Evolutionary conservation across 2,888 invertebrate genomes (phyloP).

Genomic region (Orthonychiurus folsomi): DNA sequence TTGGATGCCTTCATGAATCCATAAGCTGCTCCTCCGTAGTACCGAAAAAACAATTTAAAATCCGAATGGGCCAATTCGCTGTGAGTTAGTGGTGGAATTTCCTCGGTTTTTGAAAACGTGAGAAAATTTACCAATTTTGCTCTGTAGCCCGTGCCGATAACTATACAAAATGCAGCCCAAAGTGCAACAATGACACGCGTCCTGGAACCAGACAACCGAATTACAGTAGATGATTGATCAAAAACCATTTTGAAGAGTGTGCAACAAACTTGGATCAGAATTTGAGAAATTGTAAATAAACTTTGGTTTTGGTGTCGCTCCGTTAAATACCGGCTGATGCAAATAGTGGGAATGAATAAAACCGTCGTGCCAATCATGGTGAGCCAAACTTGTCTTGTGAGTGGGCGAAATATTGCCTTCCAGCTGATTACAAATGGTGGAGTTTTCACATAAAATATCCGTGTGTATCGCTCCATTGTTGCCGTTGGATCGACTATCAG

Average conservation of each 20-base stretch:
- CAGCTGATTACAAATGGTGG: conserved; percentile 7
- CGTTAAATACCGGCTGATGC: not conserved
- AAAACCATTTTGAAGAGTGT: not conserved
- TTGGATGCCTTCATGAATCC: conserved; percentile 8
- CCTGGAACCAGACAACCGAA: not conserved
- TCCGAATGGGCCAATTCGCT: not conserved
- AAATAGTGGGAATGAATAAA: not conserved
- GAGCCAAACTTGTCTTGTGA: conserved; percentile 8
- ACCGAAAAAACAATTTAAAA: conserved; percentile 16
- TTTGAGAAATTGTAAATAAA: not conserved
- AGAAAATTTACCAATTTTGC: conserved; percentile 17
- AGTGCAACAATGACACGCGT: conserved; percentile 6
- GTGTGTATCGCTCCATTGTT: conserved; percentile 10
- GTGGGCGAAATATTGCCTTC: conserved; percentile 13
- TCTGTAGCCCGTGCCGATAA: conserved; percentile 14
- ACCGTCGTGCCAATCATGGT: not conserved
- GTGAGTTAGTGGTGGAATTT: conserved; percentile 10
- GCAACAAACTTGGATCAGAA: not conserved
- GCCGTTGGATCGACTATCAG: conserved; percentile 8
- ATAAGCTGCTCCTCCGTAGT: conserved; percentile 17
- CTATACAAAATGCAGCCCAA: conserved; percentile 11
- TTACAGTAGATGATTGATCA: conserved; percentile 12
- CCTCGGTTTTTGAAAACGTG: conserved; percentile 12
- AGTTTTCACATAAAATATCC: conserved; percentile 14
- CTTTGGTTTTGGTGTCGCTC: not conserved